Evolutionary conservation across 1,140 invertebrate genomes (phyloP).

Genomic region (Psilanteris sp.): DNA sequence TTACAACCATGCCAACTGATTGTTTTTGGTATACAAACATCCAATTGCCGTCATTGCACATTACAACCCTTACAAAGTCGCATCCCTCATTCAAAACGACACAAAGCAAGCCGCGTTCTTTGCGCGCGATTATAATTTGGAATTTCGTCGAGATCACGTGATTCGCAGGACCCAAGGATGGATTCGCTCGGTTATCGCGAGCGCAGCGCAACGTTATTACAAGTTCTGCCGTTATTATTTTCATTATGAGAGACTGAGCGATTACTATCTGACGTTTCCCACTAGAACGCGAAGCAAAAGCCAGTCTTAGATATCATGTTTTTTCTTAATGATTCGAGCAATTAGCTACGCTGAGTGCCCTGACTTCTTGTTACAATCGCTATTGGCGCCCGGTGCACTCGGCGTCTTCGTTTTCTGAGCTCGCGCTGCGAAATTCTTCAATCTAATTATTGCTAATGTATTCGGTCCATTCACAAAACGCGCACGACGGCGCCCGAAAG

Average conservation of each 20-base stretch:
- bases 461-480: slow-evolving; percentile 44
- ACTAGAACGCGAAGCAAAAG: slow-evolving; percentile 66
- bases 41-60: no score
- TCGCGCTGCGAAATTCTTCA: slow-evolving; percentile 28
- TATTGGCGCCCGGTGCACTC: slow-evolving; percentile 50
- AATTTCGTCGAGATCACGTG: no score
- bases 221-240: slow-evolving; percentile 76
- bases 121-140: no score
- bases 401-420: slow-evolving; percentile 37
- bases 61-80: no score
- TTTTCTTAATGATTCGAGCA: slow-evolving; percentile 81
- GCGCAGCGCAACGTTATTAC: slow-evolving; percentile 70
- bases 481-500: slow-evolving; percentile 16
- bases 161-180: slow-evolving; percentile 24
- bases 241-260: slow-evolving; percentile 74
- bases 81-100: no score
- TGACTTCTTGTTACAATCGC: slow-evolving; percentile 75
- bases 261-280: slow-evolving; percentile 77
- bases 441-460: slow-evolving; percentile 40
- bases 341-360: slow-evolving; percentile 80
- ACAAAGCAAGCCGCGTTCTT: no score
- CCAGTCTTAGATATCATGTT: slow-evolving; percentile 77
- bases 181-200: slow-evolving; percentile 43
- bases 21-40: no score
- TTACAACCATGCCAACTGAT: no score